phyloP scores from a whole-genome alignment of 2,797 vertebrate species.

The Anniella stebbinsi region DNA sequence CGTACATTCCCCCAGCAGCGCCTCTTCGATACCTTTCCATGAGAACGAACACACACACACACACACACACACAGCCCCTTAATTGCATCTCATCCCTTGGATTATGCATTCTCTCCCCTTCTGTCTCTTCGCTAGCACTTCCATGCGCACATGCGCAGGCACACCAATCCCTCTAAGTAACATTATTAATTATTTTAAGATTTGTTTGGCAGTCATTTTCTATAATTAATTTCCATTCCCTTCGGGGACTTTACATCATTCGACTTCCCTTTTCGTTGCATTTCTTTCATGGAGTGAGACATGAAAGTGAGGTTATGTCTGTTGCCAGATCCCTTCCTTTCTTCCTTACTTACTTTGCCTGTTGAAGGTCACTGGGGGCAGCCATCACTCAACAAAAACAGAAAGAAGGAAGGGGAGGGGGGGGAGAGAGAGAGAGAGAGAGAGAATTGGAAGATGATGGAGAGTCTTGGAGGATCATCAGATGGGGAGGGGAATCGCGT shows the following conservation, averaged over 20 bases:
- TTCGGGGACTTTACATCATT: constrained; percentile 45
- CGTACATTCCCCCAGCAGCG: constrained; percentile 54
- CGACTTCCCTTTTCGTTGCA: constrained; percentile 47
- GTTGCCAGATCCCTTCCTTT: background rate
- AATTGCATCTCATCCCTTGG: constrained; percentile 31
- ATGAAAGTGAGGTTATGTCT: constrained; percentile 32
- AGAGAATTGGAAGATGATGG: too few relatives aligned
- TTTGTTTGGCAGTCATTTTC: constrained; percentile 62
- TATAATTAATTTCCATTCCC: constrained; percentile 71
- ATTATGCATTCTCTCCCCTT: constrained; percentile 63
- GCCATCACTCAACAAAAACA: background rate
- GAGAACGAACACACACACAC: constrained; percentile 17
- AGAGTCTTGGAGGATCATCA: background rate
- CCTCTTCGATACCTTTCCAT: constrained; percentile 56
- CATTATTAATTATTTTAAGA: constrained; percentile 69
- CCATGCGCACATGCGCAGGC: too few relatives aligned
- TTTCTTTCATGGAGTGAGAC: constrained; percentile 47
- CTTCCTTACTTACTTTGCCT: background rate
- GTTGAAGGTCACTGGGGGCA: constrained; percentile 29
- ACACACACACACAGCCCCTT: constrained; percentile 2
- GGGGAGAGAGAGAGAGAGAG: background rate
- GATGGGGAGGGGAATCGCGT: too few relatives aligned
- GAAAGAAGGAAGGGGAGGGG: background rate
- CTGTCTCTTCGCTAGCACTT: constrained; percentile 44
- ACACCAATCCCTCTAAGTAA: constrained; percentile 29